Percentiles rank a stretch among this genome's conserved stretches.
Evolutionary conservation across 2,113 vertebrate species (phyloP).

Genomic region (Clinocottus analis): DNA sequence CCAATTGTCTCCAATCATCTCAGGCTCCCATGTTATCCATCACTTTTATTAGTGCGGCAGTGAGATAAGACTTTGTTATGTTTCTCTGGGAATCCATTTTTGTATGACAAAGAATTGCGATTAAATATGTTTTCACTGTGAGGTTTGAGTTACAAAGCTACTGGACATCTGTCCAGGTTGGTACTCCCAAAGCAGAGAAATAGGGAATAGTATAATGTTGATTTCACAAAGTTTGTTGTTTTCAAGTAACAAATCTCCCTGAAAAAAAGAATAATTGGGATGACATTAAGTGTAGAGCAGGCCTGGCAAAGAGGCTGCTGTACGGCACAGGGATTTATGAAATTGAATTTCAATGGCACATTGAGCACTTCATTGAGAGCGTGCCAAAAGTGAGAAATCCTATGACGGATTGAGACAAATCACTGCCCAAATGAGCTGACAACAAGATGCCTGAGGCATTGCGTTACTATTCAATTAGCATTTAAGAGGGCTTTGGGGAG

Average conservation of each 20-base stretch:
- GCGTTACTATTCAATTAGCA: constrained; percentile 87
- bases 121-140: constrained; percentile 67
- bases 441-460: constrained; percentile 81
- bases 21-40: constrained; percentile 81
- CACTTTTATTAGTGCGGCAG: constrained; percentile 83
- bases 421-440: constrained; percentile 83
- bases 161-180: constrained; percentile 24
- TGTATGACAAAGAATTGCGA: constrained; percentile 73
- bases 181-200: constrained; percentile 6
- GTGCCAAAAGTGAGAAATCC: constrained; percentile 75
- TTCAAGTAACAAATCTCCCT: constrained; percentile 45
- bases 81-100: constrained; percentile 81
- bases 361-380: constrained; percentile 74
- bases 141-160: constrained; percentile 46
- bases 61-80: constrained; percentile 84
- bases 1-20: constrained; percentile 84
- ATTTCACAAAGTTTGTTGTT: constrained; percentile 51
- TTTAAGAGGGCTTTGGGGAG: constrained; percentile 82
- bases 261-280: constrained; percentile 42
- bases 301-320: constrained; percentile 57
- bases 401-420: constrained; percentile 86
- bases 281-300: constrained; percentile 42
- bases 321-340: constrained; percentile 73
- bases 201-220: constrained; percentile 13
- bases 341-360: constrained; percentile 81